phyloP scores from a whole-genome alignment of 2,888 invertebrate genomes.

The Polymixis lichenea region DNA sequence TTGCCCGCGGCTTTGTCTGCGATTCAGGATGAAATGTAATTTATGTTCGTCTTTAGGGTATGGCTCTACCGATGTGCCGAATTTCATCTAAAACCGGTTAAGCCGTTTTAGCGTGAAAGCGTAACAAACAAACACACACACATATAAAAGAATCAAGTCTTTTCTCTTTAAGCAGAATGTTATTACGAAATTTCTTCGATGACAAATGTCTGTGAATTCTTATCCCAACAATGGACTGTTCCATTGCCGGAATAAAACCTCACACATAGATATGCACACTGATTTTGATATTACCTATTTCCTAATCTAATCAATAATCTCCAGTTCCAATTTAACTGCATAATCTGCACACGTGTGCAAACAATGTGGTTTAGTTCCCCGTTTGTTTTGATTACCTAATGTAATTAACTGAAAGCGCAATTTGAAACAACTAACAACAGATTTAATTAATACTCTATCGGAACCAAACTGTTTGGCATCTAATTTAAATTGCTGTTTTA shows the following conservation, averaged over 20 bases:
- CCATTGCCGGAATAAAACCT: too few relatives aligned
- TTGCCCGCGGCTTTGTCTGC: too few relatives aligned
- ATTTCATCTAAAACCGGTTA: too few relatives aligned
- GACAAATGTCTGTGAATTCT: not conserved
- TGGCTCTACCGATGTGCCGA: too few relatives aligned
- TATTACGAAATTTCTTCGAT: not conserved
- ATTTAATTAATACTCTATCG: constrained; percentile 28
- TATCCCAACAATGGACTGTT: not conserved
- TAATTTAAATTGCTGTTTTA: constrained; percentile 26
- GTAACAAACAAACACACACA: too few relatives aligned
- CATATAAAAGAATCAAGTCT: too few relatives aligned
- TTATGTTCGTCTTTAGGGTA: too few relatives aligned
- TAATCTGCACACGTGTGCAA: not conserved
- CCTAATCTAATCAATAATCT: not conserved
- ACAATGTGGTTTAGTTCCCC: constrained; percentile 2
- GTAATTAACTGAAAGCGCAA: constrained; percentile 22
- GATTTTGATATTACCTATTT: not conserved
- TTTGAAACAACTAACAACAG: constrained; percentile 29
- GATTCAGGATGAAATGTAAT: too few relatives aligned
- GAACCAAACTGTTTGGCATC: constrained; percentile 19
- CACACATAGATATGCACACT: too few relatives aligned
- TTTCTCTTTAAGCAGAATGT: too few relatives aligned
- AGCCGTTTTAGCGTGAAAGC: too few relatives aligned
- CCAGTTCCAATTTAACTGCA: constrained; percentile 1
- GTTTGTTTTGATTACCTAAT: constrained; percentile 26